These are phyloP conservation scores for Temnopleurus reevesii DNA, from an alignment of 53 echinoderm and acorn worm genomes.

Conservation along the genomic window DNA sequence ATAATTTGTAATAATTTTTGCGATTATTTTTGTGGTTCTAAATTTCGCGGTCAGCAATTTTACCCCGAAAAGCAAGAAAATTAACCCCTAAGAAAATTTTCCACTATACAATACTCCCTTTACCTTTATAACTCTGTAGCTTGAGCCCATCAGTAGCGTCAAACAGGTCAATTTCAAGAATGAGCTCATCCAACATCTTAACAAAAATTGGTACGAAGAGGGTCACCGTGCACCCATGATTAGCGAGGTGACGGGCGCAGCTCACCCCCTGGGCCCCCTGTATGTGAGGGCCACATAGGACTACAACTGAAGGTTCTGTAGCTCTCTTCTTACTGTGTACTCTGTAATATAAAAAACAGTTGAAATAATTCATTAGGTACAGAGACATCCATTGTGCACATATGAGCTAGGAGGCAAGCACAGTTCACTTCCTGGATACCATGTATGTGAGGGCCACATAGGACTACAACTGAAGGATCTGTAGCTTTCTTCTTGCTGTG, in stretches of 20 bases:
- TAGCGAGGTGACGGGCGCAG: slow-evolving; percentile 87
- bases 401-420: too few relatives aligned
- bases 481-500: neutral
- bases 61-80: too few relatives aligned
- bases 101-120: too few relatives aligned
- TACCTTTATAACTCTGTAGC: slow-evolving; percentile 70
- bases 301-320: slow-evolving; percentile 62
- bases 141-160: slow-evolving; percentile 75
- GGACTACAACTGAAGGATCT: too few relatives aligned
- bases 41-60: too few relatives aligned
- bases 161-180: slow-evolving; percentile 73
- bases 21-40: too few relatives aligned
- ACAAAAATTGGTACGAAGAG: slow-evolving; percentile 85
- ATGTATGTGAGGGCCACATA: too few relatives aligned
- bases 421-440: too few relatives aligned
- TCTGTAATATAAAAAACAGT: neutral
- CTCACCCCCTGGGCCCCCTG: slow-evolving; percentile 96
- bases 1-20: too few relatives aligned
- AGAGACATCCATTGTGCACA: too few relatives aligned
- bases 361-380: too few relatives aligned
- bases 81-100: too few relatives aligned
- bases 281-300: slow-evolving; percentile 87
- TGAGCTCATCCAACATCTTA: slow-evolving; percentile 76
- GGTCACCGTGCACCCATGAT: slow-evolving; percentile 80
- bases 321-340: slow-evolving; percentile 15